Conservation (phyloP, 2,113 vertebrate genomes). For the Atherinomorus stipes region DNA sequence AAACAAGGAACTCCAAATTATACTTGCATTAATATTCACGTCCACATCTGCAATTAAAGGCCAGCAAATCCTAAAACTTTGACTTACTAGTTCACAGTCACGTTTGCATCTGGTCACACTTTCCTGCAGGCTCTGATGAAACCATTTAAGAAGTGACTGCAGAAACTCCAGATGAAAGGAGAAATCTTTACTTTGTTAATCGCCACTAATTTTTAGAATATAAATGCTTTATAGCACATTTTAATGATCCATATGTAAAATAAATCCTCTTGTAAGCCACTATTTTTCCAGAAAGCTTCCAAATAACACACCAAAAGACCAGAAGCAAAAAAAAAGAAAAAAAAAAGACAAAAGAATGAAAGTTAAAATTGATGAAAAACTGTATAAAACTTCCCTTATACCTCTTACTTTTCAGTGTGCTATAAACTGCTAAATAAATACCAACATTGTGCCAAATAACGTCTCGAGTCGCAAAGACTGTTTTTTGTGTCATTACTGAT, state of each 20-base stretch:
- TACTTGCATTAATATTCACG: neutral
- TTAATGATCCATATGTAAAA: neutral
- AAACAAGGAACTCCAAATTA: neutral
- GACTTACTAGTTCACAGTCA: neutral
- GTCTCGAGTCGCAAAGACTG: too few relatives aligned
- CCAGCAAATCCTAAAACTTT: neutral
- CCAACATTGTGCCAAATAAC: too few relatives aligned
- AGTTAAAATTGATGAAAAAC: neutral
- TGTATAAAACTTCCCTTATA: neutral
- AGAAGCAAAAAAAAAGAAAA: too few relatives aligned
- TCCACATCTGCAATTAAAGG: neutral
- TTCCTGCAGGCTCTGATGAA: neutral
- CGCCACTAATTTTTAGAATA: too few relatives aligned
- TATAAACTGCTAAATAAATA: too few relatives aligned
- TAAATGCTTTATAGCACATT: constrained; percentile 3
- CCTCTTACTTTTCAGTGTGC: neutral
- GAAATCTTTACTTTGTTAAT: neutral
- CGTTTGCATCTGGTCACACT: too few relatives aligned
- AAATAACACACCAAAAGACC: neutral
- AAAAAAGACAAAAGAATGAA: too few relatives aligned
- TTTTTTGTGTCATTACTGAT: too few relatives aligned
- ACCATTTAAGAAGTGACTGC: too few relatives aligned
- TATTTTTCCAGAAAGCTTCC: too few relatives aligned
- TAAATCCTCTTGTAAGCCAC: neutral
- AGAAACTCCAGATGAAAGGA: neutral